Evolutionary conservation across 2,113 vertebrate species (phyloP).

Genomic region (Lathamus discolor): DNA sequence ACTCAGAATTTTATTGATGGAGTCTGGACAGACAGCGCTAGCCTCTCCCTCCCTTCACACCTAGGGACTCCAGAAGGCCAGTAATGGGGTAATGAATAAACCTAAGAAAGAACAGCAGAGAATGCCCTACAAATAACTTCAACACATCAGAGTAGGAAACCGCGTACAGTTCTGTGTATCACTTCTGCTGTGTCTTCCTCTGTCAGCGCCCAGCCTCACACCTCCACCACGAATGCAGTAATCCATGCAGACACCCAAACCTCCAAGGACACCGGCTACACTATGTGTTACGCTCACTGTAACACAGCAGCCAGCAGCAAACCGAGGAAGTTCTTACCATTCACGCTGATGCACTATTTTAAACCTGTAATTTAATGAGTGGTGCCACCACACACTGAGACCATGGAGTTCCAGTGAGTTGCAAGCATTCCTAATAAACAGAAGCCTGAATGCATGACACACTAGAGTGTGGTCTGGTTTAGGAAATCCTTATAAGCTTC

Average conservation of each 20-base stretch:
- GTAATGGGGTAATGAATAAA: not conserved
- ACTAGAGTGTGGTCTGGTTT: fast-evolving
- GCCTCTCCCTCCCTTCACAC: not conserved
- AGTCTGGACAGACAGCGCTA: not conserved
- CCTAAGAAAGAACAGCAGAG: not conserved
- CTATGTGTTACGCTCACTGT: not conserved
- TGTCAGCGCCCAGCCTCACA: fast-evolving
- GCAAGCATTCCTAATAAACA: not conserved
- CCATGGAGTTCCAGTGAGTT: fast-evolving
- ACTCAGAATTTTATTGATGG: no score
- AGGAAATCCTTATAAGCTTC: not conserved
- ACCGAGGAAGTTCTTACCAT: no score
- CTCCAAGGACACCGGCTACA: not conserved
- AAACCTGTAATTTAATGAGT: not conserved
- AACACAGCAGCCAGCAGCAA: not conserved
- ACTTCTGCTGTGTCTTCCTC: not conserved
- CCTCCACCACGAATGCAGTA: fast-evolving
- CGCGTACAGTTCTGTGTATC: not conserved
- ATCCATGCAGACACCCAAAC: not conserved
- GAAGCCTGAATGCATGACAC: not conserved
- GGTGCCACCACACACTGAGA: not conserved
- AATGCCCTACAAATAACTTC: not conserved
- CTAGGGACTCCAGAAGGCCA: not conserved
- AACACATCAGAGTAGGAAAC: fast-evolving
- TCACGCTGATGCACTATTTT: not conserved